Evolutionary conservation across 2,888 invertebrate genomes (phyloP).

Genomic region (Brenthis ino): DNA sequence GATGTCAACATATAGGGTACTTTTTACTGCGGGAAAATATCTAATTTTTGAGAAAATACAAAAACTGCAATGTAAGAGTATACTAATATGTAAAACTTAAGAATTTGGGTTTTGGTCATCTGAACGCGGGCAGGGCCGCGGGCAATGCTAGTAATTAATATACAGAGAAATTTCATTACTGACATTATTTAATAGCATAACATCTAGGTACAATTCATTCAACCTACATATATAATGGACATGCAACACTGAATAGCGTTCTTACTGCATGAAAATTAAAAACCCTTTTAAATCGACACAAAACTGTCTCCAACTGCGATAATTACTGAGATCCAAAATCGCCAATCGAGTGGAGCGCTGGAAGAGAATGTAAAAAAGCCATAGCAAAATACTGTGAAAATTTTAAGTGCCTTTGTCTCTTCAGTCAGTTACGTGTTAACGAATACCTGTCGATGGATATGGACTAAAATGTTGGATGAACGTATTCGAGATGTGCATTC

Average conservation of each 20-base stretch:
- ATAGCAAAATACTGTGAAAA: constrained; percentile 23
- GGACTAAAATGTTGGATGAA: constrained; percentile 60
- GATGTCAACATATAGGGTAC: too few species aligned
- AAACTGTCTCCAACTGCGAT: constrained; percentile 20
- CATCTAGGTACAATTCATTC: not conserved
- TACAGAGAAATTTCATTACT: too few species aligned
- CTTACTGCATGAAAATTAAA: constrained; percentile 6
- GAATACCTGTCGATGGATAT: constrained; percentile 66
- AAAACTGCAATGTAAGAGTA: too few species aligned
- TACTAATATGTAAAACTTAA: too few species aligned
- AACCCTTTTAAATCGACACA: constrained; percentile 10
- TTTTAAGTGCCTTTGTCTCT: constrained; percentile 22
- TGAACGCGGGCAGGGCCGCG: too few species aligned
- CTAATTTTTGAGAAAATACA: too few species aligned
- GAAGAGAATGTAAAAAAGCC: constrained; percentile 16
- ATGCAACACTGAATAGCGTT: not conserved
- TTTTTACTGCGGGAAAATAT: too few species aligned
- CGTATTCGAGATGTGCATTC: constrained; percentile 17
- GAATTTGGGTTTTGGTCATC: too few species aligned
- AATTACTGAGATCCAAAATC: constrained; percentile 26
- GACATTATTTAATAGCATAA: not conserved
- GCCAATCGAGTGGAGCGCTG: constrained; percentile 19
- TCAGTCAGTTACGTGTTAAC: constrained; percentile 49
- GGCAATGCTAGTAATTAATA: too few species aligned
- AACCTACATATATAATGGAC: not conserved